A percentile compares a stretch with the other conserved stretches of the same genome.
Evolutionary conservation across 1,140 invertebrate species (phyloP).

Genomic region (Heliothis subflexa): DNA sequence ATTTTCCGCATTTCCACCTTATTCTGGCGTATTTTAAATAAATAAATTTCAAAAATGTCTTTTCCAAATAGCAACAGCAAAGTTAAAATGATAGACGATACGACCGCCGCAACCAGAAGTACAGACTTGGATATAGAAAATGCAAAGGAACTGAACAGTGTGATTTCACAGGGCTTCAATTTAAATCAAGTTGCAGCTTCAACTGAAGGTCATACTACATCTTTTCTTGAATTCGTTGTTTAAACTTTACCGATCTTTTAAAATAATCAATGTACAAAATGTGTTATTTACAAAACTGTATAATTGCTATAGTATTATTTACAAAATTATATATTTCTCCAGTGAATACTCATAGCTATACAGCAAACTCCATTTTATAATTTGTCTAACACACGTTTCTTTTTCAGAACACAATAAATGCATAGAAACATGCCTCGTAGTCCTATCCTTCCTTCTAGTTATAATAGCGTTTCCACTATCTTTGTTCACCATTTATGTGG

Average conservation of each 20-base stretch:
- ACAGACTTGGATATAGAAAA: not conserved
- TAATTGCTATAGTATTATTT: too few species aligned
- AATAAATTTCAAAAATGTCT: too few species aligned
- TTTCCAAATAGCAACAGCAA: too few species aligned
- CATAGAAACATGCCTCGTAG: slow-evolving; percentile 60
- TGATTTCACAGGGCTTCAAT: not conserved
- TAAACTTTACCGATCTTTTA: too few species aligned
- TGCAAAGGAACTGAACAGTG: not conserved
- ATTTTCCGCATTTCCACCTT: too few species aligned
- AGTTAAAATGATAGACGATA: too few species aligned
- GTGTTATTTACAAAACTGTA: too few species aligned
- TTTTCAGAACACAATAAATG: slow-evolving; percentile 56
- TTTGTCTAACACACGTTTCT: not conserved
- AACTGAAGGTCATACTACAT: not conserved
- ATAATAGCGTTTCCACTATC: slow-evolving; percentile 68
- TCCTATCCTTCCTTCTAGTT: slow-evolving; percentile 59
- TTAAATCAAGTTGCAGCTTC: not conserved
- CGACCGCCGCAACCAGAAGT: not conserved
- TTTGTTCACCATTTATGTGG: slow-evolving; percentile 61
- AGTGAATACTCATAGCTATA: too few species aligned
- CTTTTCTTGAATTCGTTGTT: too few species aligned
- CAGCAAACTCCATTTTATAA: not conserved
- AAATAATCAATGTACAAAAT: too few species aligned
- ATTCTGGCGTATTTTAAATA: too few species aligned
- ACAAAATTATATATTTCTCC: too few species aligned